Evolutionary conservation across 1,140 invertebrate species (phyloP).

Genomic region (Antheraea mylitta): DNA sequence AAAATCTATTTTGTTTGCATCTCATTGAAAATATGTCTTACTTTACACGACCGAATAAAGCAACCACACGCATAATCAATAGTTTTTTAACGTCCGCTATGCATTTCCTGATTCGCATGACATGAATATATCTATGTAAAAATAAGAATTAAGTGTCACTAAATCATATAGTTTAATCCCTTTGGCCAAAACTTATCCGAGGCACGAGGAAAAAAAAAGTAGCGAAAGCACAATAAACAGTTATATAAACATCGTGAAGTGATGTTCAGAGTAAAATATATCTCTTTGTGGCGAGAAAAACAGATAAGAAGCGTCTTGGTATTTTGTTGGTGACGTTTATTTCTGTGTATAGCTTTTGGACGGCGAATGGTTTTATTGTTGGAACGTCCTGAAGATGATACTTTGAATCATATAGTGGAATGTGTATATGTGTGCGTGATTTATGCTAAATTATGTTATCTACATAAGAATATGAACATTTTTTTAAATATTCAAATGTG

Average conservation of each 20-base stretch:
- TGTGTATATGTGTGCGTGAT: not conserved
- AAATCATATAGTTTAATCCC: not conserved
- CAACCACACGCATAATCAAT: no score
- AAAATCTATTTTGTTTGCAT: no score
- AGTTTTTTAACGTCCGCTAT: no score
- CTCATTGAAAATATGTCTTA: no score
- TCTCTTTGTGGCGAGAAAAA: constrained; percentile 40
- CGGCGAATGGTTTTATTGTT: constrained; percentile 4
- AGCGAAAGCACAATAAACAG: constrained; percentile 43
- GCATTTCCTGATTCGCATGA: no score
- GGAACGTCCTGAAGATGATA: not conserved
- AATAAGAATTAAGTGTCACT: no score
- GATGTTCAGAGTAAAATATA: constrained; percentile 37
- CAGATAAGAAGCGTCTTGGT: constrained; percentile 44
- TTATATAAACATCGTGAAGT: constrained; percentile 48
- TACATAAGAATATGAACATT: no score
- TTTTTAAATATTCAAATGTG: no score
- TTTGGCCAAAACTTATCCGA: not conserved
- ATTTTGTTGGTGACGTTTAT: constrained; percentile 4
- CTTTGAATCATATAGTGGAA: not conserved
- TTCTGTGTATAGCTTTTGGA: not conserved
- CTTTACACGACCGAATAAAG: no score
- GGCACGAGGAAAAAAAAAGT: constrained; percentile 29
- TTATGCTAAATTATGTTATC: not conserved
- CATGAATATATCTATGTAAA: no score